Conservation (phyloP, 2,888 invertebrate genomes). For the Adela reaumurella region DNA sequence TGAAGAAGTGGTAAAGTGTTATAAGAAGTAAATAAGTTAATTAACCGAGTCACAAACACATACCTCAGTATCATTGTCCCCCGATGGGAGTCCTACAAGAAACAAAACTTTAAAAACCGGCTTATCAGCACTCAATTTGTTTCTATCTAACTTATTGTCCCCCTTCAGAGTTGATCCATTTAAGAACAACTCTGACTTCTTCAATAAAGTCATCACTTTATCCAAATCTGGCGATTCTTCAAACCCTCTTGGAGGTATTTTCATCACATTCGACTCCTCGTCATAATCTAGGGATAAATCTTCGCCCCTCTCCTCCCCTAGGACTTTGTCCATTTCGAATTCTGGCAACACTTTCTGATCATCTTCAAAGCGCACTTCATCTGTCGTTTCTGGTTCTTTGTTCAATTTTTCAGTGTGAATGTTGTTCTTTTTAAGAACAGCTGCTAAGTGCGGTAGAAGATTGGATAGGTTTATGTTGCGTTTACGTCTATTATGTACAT, state of each 20-base stretch:
- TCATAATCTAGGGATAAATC: constrained; percentile 27
- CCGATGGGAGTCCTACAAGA: constrained; percentile 60
- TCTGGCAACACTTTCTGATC: constrained; percentile 28
- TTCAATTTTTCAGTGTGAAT: constrained; percentile 23
- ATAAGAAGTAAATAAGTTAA: too few relatives aligned
- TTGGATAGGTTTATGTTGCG: constrained; percentile 27
- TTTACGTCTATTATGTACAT: constrained; percentile 15
- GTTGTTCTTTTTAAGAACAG: constrained; percentile 28
- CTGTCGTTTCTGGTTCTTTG: constrained; percentile 15
- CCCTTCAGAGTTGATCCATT: constrained; percentile 8
- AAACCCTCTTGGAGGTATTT: constrained; percentile 38
- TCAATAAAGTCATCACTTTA: constrained; percentile 25
- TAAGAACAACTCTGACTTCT: not conserved
- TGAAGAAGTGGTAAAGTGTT: too few relatives aligned
- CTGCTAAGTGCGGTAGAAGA: constrained; percentile 34
- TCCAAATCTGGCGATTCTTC: constrained; percentile 28
- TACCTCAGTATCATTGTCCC: constrained; percentile 54
- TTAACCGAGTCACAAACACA: too few relatives aligned
- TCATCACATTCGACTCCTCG: constrained; percentile 42
- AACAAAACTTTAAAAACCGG: constrained; percentile 38
- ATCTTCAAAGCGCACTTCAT: constrained; percentile 32
- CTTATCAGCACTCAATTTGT: not conserved
- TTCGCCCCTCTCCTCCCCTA: constrained; percentile 23
- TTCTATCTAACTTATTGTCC: not conserved
- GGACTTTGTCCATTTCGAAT: constrained; percentile 41